Percentiles rank a stretch among this genome's conserved stretches.
Conservation (phyloP, 1,140 invertebrate species). For the Musca domestica region DNA sequence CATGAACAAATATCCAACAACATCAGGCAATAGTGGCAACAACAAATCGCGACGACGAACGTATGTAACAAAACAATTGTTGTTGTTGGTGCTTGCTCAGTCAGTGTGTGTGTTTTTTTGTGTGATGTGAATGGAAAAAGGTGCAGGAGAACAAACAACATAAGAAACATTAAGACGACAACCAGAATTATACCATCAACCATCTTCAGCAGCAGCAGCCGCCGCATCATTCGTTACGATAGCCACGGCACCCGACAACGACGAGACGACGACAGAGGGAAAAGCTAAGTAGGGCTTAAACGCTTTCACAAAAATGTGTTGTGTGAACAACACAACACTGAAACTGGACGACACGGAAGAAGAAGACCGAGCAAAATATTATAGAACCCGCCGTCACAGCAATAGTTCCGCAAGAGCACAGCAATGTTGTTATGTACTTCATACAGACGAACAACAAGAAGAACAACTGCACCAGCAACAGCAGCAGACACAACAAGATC, state of each 20-base stretch:
- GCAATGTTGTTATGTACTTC: background rate
- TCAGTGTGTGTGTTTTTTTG: too few species aligned
- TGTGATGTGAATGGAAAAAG: too few species aligned
- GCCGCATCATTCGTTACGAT: too few species aligned
- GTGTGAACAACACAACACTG: conserved; percentile 12
- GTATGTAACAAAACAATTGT: too few species aligned
- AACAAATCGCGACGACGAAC: too few species aligned
- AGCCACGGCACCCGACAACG: background rate
- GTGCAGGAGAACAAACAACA: too few species aligned
- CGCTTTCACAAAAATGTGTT: conserved; percentile 9
- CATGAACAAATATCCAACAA: too few species aligned
- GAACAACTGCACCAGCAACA: background rate
- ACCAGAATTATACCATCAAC: too few species aligned
- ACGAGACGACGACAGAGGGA: background rate
- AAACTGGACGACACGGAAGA: background rate
- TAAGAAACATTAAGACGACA: too few species aligned
- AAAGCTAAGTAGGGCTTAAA: conserved; percentile 5
- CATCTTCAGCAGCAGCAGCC: background rate
- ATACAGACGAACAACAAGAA: background rate
- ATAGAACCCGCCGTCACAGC: background rate
- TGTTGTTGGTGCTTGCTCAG: too few species aligned
- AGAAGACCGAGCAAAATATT: background rate
- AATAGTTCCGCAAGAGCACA: background rate
- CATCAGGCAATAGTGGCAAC: too few species aligned
- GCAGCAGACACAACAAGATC: background rate